Conservation (phyloP, 2,797 vertebrate species). For the Myotis daubentonii region DNA sequence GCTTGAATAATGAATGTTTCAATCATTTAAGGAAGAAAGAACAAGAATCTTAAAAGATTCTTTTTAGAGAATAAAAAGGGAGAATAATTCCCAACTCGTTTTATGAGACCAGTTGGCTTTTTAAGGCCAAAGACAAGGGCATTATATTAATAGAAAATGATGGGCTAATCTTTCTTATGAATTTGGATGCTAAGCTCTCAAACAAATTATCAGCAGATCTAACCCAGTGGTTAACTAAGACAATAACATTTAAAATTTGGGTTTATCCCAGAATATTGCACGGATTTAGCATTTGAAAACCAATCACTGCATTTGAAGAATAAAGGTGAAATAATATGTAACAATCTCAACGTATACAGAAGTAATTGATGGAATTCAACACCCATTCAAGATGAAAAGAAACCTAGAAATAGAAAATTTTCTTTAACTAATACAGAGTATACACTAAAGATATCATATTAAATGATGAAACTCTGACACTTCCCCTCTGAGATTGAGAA, state of each 20-base stretch:
- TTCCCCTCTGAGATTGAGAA: background rate
- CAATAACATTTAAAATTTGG: background rate
- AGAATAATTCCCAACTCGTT: background rate
- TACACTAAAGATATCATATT: background rate
- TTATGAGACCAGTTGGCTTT: background rate
- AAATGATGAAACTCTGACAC: background rate
- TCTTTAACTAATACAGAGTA: background rate
- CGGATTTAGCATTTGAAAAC: background rate
- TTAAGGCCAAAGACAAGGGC: background rate
- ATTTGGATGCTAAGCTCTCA: background rate
- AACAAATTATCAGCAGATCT: conserved; percentile 3
- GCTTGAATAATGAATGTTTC: background rate
- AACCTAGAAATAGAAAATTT: background rate
- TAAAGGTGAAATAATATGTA: background rate
- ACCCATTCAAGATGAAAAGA: background rate
- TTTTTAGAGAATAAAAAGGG: background rate
- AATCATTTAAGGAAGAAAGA: conserved; percentile 14
- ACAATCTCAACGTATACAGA: background rate
- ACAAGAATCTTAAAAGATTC: background rate
- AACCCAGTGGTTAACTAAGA: conserved; percentile 21
- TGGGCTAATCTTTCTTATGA: background rate
- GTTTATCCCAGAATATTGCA: background rate
- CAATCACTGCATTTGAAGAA: background rate
- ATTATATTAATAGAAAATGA: conserved; percentile 1
- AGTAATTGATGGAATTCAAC: background rate